Base-by-base conservation (phyloP, 2,113 vertebrate species). In the Anolis carolinensis region DNA sequence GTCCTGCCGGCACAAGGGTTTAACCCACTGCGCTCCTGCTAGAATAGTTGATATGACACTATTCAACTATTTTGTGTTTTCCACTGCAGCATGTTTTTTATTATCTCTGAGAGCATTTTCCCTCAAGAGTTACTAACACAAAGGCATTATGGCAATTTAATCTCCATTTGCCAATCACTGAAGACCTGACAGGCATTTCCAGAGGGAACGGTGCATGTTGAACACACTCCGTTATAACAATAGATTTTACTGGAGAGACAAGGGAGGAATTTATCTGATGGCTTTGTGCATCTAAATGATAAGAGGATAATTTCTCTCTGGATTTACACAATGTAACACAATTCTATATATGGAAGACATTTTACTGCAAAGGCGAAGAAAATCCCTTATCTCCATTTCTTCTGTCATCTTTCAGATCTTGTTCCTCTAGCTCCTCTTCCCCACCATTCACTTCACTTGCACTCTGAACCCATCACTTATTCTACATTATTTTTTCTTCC, bases 91-190 rank as follows among this genome's bases (percentile, higher is more conserved):
- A 44, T 67, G 27, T 48, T 72, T 72, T 70, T 44, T 59, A 23
- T 44, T 39, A 32, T 44, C 32, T 65, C 76, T 68, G 32, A 52
- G 18, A 63, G 27, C 18, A 11, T 34, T 84, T 84, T 32, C 72
- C 74, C 25, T 59, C 79, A 52, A 71, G 62, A 55, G 52, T n/a
- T 75, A 8, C 65, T 39, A 81, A 84, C 68, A 71, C 44, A 74
- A 83, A 75, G n/a, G 79, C 44, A 30, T 36, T 32, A 8, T 70
- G 48, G 55, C 52, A 50, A 18, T 79, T 84, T 59, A 44, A 48
- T 80, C 32, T 59, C 65, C 36, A 50, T 67, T 74, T 88, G 59
- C 63, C 62, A 76, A 7, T 84, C 70, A 62, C 14, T 79, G 81
- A 59, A 71, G 73, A 82, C 67, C 48, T 55, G 25, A 68, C 13